phyloP scores from a whole-genome alignment of 2,797 vertebrate genomes.

The Chrosomus eos region DNA sequence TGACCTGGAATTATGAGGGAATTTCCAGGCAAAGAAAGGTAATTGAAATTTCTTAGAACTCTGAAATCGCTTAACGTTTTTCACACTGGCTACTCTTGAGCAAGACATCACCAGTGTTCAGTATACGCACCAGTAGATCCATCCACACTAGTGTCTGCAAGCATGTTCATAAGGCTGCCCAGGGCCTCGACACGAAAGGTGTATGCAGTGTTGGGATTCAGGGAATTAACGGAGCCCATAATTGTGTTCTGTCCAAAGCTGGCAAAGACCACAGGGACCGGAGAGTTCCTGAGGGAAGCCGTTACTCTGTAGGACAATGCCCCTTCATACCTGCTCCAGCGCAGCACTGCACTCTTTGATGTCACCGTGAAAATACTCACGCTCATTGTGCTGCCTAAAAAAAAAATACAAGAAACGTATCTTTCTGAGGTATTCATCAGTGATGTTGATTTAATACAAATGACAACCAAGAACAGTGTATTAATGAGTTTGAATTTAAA shows the following conservation, averaged over 20 bases:
- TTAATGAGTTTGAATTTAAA: not conserved
- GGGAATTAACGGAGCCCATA: conserved; percentile 75
- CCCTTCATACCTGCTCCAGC: conserved; percentile 72
- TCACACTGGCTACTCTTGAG: not conserved
- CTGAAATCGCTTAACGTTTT: not conserved
- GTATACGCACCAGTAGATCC: conserved; percentile 72
- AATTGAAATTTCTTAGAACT: no score
- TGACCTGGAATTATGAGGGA: not conserved
- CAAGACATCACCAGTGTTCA: not conserved
- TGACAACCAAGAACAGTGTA: not conserved
- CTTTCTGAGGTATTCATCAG: not conserved
- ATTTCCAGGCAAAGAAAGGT: not conserved
- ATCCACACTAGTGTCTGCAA: conserved; percentile 59
- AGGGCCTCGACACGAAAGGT: conserved; percentile 74
- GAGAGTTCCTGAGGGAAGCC: conserved; percentile 63
- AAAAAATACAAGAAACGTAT: not conserved
- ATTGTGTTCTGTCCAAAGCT: conserved; percentile 77
- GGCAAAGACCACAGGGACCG: conserved; percentile 59
- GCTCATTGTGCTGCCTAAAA: conserved; percentile 69
- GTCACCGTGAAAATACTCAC: conserved; percentile 72
- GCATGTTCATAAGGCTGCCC: conserved; percentile 54
- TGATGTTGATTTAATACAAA: not conserved
- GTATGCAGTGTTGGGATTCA: conserved; percentile 73
- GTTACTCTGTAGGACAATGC: conserved; percentile 78
- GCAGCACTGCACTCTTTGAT: conserved; percentile 73